Percentiles rank a stretch among this genome's conserved stretches.
Conservation (phyloP, 2,888 invertebrate genomes). For the Autographa gamma region DNA sequence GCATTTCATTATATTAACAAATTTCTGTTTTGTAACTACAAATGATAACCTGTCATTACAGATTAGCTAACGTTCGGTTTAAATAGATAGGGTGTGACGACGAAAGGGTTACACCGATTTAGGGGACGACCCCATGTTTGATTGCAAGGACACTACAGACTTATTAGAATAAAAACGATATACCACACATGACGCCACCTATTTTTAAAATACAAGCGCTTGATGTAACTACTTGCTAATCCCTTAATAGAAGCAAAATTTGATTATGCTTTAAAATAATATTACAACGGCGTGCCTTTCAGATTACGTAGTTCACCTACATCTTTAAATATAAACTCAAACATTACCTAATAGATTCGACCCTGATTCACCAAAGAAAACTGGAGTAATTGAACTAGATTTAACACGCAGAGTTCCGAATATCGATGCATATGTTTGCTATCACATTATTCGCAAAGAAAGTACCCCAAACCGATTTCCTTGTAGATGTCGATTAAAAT, state of each 20-base stretch:
- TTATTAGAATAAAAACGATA: conserved; percentile 63
- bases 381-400: conserved; percentile 36
- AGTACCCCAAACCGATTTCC: neutral
- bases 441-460: neutral
- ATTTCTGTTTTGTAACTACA: conserved; percentile 49
- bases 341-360: conserved; percentile 51
- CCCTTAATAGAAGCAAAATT: too few relatives aligned
- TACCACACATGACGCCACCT: conserved; percentile 33
- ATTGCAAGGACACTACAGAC: conserved; percentile 68
- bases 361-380: conserved; percentile 55
- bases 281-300: neutral
- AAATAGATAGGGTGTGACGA: conserved; percentile 79
- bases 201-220: conserved; percentile 19
- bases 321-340: conserved; percentile 5
- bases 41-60: conserved; percentile 65
- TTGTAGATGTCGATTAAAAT: neutral
- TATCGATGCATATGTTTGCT: neutral
- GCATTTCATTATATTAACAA: conserved; percentile 1
- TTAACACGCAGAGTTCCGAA: conserved; percentile 1
- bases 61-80: conserved; percentile 67
- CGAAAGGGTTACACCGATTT: conserved; percentile 82
- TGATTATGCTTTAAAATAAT: neutral
- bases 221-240: neutral
- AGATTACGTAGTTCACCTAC: conserved; percentile 5
- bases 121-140: conserved; percentile 75